These are phyloP conservation scores for Zootermopsis nevadensis DNA, from an alignment of 2,888 invertebrate genomes.

Conservation along the genomic window DNA sequence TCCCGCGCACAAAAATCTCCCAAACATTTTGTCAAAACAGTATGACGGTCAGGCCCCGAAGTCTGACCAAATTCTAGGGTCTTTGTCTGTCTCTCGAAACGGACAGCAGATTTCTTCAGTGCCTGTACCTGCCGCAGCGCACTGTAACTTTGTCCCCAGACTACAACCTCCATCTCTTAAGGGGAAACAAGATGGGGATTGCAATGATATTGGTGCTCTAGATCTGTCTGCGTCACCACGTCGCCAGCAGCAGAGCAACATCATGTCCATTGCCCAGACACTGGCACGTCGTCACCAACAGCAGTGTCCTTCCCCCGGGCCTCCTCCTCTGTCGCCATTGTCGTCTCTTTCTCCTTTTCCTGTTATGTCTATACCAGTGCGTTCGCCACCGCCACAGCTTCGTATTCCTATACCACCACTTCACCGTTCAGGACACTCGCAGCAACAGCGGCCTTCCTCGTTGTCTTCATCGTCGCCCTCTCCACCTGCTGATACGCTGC, in stretches of 20 bases:
- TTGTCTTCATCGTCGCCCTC: constrained; percentile 33
- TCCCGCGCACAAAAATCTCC: not conserved
- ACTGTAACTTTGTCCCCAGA: not conserved
- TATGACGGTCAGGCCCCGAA: not conserved
- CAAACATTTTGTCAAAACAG: not conserved
- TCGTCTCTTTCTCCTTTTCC: constrained; percentile 33
- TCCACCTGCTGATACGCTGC: constrained; percentile 17
- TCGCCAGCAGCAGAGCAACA: constrained; percentile 11
- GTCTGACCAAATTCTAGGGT: not conserved
- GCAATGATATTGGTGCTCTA: constrained; percentile 41
- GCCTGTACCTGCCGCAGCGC: not conserved
- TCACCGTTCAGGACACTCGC: constrained; percentile 16
- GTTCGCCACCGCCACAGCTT: constrained; percentile 42
- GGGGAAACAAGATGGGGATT: not conserved
- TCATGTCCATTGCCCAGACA: constrained; percentile 40
- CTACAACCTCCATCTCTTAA: not conserved
- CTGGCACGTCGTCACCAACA: constrained; percentile 38
- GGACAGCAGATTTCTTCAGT: not conserved
- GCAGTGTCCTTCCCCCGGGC: constrained; percentile 19
- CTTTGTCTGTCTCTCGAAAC: not conserved
- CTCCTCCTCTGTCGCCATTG: constrained; percentile 28
- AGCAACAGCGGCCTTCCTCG: constrained; percentile 35
- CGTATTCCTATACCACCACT: constrained; percentile 22
- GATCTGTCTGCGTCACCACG: constrained; percentile 46
- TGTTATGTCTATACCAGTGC: constrained; percentile 11